Evolutionary conservation across 2,797 vertebrate genomes (phyloP), one percentile per base, ranked within the genome.

Genomic region (Gallinago solitaria): DNA sequence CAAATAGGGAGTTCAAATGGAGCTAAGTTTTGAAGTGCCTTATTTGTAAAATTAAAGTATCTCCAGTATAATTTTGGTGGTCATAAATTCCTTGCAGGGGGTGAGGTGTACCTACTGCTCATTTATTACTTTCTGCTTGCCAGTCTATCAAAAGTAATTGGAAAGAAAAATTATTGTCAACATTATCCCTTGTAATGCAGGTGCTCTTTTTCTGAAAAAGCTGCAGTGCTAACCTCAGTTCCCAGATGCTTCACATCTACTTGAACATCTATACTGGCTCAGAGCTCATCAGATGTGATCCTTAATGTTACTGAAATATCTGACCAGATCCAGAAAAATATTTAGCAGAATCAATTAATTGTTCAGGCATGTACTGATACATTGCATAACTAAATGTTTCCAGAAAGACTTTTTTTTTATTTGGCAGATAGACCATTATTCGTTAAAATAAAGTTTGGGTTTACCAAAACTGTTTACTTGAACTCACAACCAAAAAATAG

Each of bases 221-320:
- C 48, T 78, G 19, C 24, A 56, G 2, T 33, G 47, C 18, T 74
- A 32, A 70, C 12, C 15, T 54, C 10, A 32, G 23, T 65, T 74
- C 33, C 7, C 9, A 63, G 56, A 48, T 32, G 3, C 5, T 12
- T 53, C 11, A 28, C 6, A 33, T 37, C 27, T 43, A 19, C 27
- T 24, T 70, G 23, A 76, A 54, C 12, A 17, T 7, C n/a, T 47
- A 8, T 33, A 33, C 8, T 25, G 50, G 30, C 7, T 0, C 0
- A 64, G 18, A 17, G 21, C 11, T 86, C 5, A 5, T 54, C 33
- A 18, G 25, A 35, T 0, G 3, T 28, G 15, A 47, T 3, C 11
- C 8, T 79, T 76, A 60, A 53, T 37, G 16, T 10, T 88, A n/a
- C 51, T 61, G 51, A 76, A 39, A 27, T 63, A 8, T 32, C 50